Evolutionary conservation across 35 echinoderm and acorn worm species (phyloP).

Genomic region (Chiridota heheva): DNA sequence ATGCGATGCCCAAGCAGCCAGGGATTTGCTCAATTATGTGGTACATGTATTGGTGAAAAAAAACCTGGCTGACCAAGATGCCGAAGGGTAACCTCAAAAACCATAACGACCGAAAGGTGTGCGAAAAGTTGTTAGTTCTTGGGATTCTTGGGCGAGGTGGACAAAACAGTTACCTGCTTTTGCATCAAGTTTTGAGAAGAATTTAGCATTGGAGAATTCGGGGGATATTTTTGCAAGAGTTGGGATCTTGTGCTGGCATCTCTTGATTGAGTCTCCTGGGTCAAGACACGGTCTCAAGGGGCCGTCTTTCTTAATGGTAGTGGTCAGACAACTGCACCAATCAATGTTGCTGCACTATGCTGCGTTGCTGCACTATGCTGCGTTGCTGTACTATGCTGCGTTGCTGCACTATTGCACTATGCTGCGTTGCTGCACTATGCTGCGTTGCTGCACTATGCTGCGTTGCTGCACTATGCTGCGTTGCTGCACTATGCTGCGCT

Average conservation of each 20-base stretch:
- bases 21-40: slow-evolving; percentile 33
- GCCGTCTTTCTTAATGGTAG: slow-evolving; percentile 27
- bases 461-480: too few species aligned
- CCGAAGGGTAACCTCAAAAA: slow-evolving; percentile 49
- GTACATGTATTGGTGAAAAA: slow-evolving; percentile 61
- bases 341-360: slow-evolving; percentile 7
- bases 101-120: slow-evolving; percentile 74
- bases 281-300: slow-evolving; percentile 57
- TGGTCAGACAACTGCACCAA: slow-evolving; percentile 50
- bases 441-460: too few species aligned
- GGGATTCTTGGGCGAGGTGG: slow-evolving; percentile 28
- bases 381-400: background rate
- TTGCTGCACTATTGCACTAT: too few species aligned
- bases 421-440: too few species aligned
- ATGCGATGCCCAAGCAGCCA: slow-evolving; percentile 42
- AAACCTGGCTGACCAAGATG: slow-evolving; percentile 46
- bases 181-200: slow-evolving; percentile 31
- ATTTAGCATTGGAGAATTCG: slow-evolving; percentile 15
- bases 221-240: slow-evolving; percentile 47
- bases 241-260: slow-evolving; percentile 66
- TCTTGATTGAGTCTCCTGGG: slow-evolving; percentile 48
- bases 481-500: too few species aligned
- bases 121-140: slow-evolving; percentile 66
- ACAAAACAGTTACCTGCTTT: slow-evolving; percentile 74
- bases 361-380: background rate